Percentiles rank a stretch among this genome's conserved stretches.
phyloP scores from a whole-genome alignment of 2,797 vertebrate genomes.

The Ispidina lecontei region DNA sequence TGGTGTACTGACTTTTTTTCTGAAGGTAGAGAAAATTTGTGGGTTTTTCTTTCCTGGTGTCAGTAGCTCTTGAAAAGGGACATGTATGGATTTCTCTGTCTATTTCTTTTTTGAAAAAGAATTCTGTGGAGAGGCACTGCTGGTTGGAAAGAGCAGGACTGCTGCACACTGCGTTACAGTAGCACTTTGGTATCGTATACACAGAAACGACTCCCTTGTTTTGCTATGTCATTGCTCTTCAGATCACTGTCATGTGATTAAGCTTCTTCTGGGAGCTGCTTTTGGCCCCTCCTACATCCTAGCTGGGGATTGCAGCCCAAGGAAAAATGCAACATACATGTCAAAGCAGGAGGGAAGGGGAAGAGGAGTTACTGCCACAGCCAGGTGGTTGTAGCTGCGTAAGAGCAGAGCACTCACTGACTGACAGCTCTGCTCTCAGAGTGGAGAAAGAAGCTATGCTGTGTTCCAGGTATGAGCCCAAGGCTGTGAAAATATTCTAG shows the following conservation, averaged over 20 bases:
- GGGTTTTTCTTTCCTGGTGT: not conserved
- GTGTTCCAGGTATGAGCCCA: not conserved
- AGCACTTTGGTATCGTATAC: not conserved
- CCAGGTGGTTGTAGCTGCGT: not conserved
- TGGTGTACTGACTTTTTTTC: not conserved
- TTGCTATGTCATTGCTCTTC: not conserved
- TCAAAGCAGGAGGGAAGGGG: not conserved
- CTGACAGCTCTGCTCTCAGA: not conserved
- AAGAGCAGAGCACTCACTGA: not conserved
- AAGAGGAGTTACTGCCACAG: not conserved
- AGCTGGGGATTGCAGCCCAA: not conserved
- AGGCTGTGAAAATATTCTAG: not conserved
- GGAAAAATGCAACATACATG: not conserved
- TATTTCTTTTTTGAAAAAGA: not conserved
- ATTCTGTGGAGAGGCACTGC: not conserved
- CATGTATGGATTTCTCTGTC: fast-evolving
- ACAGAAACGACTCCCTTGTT: not conserved
- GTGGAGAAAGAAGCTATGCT: not conserved
- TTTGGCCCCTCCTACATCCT: not conserved
- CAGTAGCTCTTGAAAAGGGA: not conserved
- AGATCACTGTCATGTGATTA: not conserved
- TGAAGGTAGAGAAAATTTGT: not conserved
- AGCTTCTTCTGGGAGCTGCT: not conserved
- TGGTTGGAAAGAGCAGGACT: not conserved
- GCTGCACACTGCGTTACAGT: not conserved